Evolutionary conservation across 2,888 invertebrate genomes (phyloP), one percentile per base, ranked within the genome.

Genomic region (Sipha maydis): DNA sequence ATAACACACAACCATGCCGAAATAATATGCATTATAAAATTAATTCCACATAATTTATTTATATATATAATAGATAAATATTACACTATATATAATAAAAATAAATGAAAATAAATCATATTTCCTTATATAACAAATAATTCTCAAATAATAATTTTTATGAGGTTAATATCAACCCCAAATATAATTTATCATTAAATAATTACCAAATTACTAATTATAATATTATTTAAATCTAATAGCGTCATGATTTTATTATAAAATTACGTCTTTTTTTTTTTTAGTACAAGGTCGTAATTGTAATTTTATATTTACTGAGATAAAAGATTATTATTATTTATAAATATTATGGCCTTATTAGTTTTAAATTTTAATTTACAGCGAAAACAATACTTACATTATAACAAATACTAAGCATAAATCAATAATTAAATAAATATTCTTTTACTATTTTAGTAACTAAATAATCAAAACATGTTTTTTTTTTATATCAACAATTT

Each of bases 221-320:
- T 3, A 76, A 76, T n/a, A 28, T 75, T n/a, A 28, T 75, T 21
- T 71, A 7, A 31, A 69, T 41, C 69, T 71, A 69, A 82, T 48
- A 82, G 48, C 69, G 21, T 34, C 61, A 69, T 28, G 61, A 56
- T 38, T 41, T 38, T 73, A 34, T 19, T 61, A 83, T 75, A 56
- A n/a, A 75, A 38, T 61, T 61, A 84, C 75, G 56, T 17, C 19
- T 84, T 28, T 48, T 73, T 83, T 73, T 83, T 73, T 83, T 73
- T 83, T 75, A 84, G 84, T 38, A 41, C 84, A 61, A 84, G 84
- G 84, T 84, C 76, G 9, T 31, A 76, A 5, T 25, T 56, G 9
- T 31, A 76, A 5, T 25, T 56, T 41, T 61, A 54, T 84, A 38
- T 76, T 76, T 84, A 76, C 54, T 3, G 1, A 17, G 54, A 83